Conservation (phyloP, 2,888 invertebrate species). For the Drosophila neonasuta region DNA sequence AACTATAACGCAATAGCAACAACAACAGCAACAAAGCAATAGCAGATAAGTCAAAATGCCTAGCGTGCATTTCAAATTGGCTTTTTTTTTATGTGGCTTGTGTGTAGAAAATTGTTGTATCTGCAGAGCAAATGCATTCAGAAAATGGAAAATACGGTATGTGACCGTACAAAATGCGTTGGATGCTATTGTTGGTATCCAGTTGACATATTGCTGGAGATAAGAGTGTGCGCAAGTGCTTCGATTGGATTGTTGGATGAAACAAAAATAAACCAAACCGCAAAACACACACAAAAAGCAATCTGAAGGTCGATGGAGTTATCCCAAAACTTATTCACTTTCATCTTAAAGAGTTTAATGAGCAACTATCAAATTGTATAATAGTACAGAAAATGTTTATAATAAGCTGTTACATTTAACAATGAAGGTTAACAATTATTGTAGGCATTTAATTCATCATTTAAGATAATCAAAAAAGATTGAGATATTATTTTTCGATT, state of each 20-base stretch:
- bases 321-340: conserved; percentile 25
- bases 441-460: too few relatives aligned
- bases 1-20: conserved; percentile 12
- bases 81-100: conserved; percentile 18
- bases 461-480: too few relatives aligned
- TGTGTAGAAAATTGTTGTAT: conserved; percentile 25
- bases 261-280: conserved; percentile 1
- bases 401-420: too few relatives aligned
- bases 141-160: conserved; percentile 45
- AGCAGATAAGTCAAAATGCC: conserved; percentile 59
- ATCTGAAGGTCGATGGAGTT: conserved; percentile 3
- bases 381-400: too few relatives aligned
- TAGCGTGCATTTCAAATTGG: conserved; percentile 51
- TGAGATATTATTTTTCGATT: too few relatives aligned
- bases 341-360: not conserved
- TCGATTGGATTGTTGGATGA: conserved; percentile 1
- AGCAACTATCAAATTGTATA: too few relatives aligned
- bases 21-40: conserved; percentile 7
- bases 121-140: conserved; percentile 40
- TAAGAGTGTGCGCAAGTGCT: conserved; percentile 27
- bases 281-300: conserved; percentile 4
- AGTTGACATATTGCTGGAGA: conserved; percentile 67
- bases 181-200: conserved; percentile 37
- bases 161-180: conserved; percentile 31
- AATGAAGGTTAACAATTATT: too few relatives aligned